Evolutionary conservation across 2,113 vertebrate genomes (phyloP), one percentile per base, ranked within the genome.

Genomic region (Psophia crepitans): DNA sequence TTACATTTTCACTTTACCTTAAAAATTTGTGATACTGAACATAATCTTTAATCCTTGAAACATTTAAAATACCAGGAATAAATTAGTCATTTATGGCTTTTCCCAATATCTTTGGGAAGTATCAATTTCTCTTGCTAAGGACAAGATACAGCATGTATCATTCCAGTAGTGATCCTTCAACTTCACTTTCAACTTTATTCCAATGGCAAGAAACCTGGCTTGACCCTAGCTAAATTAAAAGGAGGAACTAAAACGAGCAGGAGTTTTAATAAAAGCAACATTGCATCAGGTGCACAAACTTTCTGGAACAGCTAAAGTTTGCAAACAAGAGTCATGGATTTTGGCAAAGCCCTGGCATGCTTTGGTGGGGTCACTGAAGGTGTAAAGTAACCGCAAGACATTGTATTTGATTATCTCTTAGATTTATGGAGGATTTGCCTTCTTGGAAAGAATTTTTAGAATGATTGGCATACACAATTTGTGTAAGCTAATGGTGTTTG

Each of bases 401-500:
- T 43, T 49, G 84, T 79, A 64, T 83, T 96, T 87, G 43, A 89
- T 97, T 97, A 92, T 96, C 92, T 96, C 66, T 60, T 27, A 90
- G 94, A 90, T 95, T 95, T 94, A 96, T 53, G 58, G 95, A 65
- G 87, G 75, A 92, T 96, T 95, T 95, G 58, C 75, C 96, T 57
- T 81, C 96, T 91, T 93, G 96, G 95, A 97, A 97, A 97, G 94
- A 97, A 97, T 97, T 90, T 96, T 94, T 89, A 95, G 92, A 90
- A 93, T 94, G 95, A 97, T 51, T 95, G 95, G 90, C 96, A 84
- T 70, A 96, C n/a, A 48, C 58, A 54, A 80, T 94, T 95, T 90
- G 87, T 94, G 68, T 89, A 90, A 86, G 90, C 71, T 86, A 90
- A 70, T 0, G 6, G 35, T 39, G 54, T 65, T 65, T 54, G 66